These are phyloP conservation scores for Scaptodrosophila lebanonensis DNA, from an alignment of 1,140 invertebrate species.

Conservation along the genomic window DNA sequence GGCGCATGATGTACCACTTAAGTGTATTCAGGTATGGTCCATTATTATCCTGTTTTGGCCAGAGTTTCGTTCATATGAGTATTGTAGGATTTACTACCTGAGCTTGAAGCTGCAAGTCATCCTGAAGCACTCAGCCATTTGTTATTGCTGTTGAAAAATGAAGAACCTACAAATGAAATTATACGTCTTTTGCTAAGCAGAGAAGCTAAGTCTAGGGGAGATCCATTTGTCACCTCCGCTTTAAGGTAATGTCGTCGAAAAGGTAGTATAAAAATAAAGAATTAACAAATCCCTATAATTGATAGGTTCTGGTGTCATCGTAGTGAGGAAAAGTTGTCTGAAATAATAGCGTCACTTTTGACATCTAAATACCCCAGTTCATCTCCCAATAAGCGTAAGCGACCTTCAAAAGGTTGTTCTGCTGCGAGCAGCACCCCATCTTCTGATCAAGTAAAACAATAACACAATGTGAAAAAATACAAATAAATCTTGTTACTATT, in stretches of 20 bases:
- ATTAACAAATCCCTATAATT: neutral
- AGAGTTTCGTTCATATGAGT: too few species aligned
- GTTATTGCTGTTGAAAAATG: constrained; percentile 92
- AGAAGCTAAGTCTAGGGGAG: constrained; percentile 84
- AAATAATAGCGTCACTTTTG: constrained; percentile 87
- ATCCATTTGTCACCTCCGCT: constrained; percentile 91
- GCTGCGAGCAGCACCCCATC: constrained; percentile 80
- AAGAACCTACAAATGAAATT: constrained; percentile 91
- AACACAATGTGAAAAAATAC: neutral
- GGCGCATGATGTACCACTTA: constrained; percentile 94
- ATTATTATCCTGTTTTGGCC: too few species aligned
- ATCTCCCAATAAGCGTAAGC: constrained; percentile 94
- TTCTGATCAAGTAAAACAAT: constrained; percentile 78
- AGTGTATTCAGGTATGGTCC: constrained; percentile 87
- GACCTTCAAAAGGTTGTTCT: constrained; percentile 83
- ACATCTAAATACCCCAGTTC: constrained; percentile 88
- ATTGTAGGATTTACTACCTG: constrained; percentile 84
- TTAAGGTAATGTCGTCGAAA: constrained; percentile 79
- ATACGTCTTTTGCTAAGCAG: constrained; percentile 90
- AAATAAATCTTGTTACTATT: neutral
- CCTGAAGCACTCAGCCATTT: constrained; percentile 95
- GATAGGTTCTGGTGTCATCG: constrained; percentile 91
- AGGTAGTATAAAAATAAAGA: neutral
- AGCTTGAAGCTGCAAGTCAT: constrained; percentile 91
- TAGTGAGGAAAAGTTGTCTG: constrained; percentile 92